Evolutionary conservation across 1,140 invertebrate species (phyloP), one percentile per base, ranked within the genome.

Genomic region (Campodea augens): DNA sequence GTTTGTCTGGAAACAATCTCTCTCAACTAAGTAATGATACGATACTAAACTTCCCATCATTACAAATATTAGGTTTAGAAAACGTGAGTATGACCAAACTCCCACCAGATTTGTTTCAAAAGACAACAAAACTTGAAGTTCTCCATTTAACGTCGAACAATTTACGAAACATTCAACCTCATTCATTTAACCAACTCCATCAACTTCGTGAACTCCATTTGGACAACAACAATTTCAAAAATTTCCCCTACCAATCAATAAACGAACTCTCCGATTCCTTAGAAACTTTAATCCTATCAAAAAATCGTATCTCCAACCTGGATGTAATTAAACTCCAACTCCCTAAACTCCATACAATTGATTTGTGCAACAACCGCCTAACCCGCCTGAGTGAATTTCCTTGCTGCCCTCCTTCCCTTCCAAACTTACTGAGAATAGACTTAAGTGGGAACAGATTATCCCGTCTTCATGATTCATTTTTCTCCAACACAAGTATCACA

Each of bases 391-490:
- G 73, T 1, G 81, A 32, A 7, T 32, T 32, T 32, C 7, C 27
- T 15, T 32, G 81, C n/a, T 83, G 82, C 52, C 75, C 77, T 46
- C 70, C 74, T 1, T 71, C 78, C 0, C 62, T 85, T 3, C 78
- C 77, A 3, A 76, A 75, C 41, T 60, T 84, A 18, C 59, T 78
- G 1, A 71, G 69, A 0, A 71, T 83, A 24, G 80, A 86, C 59
- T 64, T 88, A 23, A 81, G 77, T 50, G 68, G 73, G 24, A 88
- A 88, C 56, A 61, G 71, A 25, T 55, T 88, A 43, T 68, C 74
- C n/a, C 71, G 75, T n/a, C 60, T 91, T 32, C 78, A 82, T 3
- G 73, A 74, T 1, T 84, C 87, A 54, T 84, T 90, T 57, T 79
- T 91, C 51, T 49, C 55, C 38, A 55, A 60, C 68, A 74, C 42